Percentiles rank a stretch among this genome's conserved stretches.
phyloP scores from a whole-genome alignment of 2,113 vertebrate genomes.

The Rafetus swinhoei region DNA sequence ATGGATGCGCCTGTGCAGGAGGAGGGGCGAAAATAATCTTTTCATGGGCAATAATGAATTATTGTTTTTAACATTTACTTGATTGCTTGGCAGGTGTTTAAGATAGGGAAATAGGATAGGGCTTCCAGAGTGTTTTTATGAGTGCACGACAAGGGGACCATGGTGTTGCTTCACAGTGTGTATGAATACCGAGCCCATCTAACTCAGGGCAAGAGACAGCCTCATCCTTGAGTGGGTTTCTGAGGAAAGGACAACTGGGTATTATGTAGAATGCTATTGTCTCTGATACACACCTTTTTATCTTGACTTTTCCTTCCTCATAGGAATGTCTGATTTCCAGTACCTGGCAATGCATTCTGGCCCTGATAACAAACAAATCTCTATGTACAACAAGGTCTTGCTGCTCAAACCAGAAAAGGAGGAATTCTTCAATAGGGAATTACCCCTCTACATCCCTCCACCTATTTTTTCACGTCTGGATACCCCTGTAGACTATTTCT shows the following conservation, averaged over 20 bases:
- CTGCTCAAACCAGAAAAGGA: slow-evolving; percentile 89
- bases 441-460: slow-evolving; percentile 92
- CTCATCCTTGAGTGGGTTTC: not conserved
- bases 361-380: slow-evolving; percentile 73
- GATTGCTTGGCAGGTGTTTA: not conserved
- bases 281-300: rapidly evolving
- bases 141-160: not conserved
- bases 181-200: not conserved
- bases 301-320: not conserved
- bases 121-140: not conserved
- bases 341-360: slow-evolving; percentile 88
- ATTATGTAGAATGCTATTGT: not conserved
- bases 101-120: not conserved
- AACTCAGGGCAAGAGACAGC: not conserved
- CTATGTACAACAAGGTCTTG: slow-evolving; percentile 92
- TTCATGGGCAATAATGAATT: too few relatives aligned
- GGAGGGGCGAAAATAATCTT: too few relatives aligned
- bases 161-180: not conserved
- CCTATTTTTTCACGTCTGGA: slow-evolving; percentile 96
- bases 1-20: too few relatives aligned
- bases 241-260: not conserved
- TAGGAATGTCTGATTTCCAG: slow-evolving; percentile 93
- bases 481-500: slow-evolving; percentile 90
- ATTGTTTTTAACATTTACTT: too few relatives aligned
- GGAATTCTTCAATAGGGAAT: slow-evolving; percentile 87